Evolutionary conservation across 1,140 invertebrate species (phyloP).

Genomic region (Ceratina japonica): DNA sequence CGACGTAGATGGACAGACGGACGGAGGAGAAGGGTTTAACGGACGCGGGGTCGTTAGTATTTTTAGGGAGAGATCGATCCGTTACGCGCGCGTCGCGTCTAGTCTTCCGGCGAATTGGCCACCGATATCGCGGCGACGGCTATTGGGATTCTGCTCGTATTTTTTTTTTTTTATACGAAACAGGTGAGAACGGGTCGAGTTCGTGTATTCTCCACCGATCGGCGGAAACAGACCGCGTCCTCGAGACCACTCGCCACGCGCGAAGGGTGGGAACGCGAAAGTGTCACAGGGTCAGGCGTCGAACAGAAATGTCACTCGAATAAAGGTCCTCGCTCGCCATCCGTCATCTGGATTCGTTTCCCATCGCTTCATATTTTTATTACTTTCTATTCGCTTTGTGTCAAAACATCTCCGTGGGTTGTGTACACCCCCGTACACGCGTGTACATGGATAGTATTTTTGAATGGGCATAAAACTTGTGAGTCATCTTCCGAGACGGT

Average conservation of each 20-base stretch:
- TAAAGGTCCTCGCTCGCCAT: neutral
- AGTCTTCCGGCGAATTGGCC: conserved; percentile 15
- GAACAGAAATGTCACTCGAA: conserved; percentile 3
- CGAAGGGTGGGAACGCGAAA: neutral
- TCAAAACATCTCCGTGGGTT: too few relatives aligned
- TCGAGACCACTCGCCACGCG: conserved; percentile 5
- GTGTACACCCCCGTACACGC: too few relatives aligned
- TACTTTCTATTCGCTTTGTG: too few relatives aligned
- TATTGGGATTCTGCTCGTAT: neutral
- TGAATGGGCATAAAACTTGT: too few relatives aligned
- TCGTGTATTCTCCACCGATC: neutral
- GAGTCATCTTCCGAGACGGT: too few relatives aligned
- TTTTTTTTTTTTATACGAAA: neutral
- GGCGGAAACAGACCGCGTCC: conserved; percentile 13
- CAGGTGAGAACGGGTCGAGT: too few relatives aligned
- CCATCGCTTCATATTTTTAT: too few relatives aligned
- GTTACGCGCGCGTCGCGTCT: neutral
- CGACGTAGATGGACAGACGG: neutral
- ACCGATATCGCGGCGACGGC: neutral
- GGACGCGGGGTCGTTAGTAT: conserved; percentile 30
- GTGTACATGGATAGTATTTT: too few relatives aligned
- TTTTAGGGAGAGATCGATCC: neutral
- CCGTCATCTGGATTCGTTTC: neutral
- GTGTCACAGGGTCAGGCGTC: conserved; percentile 36
- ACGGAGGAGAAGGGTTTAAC: conserved; percentile 29